Evolutionary conservation across 2,888 invertebrate genomes (phyloP).

Genomic region (Sceliomorpha sp.): DNA sequence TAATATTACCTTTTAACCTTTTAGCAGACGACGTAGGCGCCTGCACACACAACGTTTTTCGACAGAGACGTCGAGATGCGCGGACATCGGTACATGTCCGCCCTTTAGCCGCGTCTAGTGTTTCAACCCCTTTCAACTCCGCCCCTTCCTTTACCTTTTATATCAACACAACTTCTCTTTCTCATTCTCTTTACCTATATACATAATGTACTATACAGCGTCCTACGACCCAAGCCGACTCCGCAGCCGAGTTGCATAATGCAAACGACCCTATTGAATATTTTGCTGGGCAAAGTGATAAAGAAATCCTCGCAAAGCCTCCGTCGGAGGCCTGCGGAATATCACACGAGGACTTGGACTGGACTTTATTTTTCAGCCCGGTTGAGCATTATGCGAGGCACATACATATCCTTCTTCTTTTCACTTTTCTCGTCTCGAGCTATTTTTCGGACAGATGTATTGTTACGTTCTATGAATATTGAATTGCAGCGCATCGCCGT

Average conservation of each 20-base stretch:
- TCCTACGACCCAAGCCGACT: conserved; percentile 47
- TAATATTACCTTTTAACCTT: conserved; percentile 41
- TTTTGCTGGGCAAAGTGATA: conserved; percentile 72
- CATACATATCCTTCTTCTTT: conserved; percentile 43
- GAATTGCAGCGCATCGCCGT: no score
- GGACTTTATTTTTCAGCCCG: conserved; percentile 50
- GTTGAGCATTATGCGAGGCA: conserved; percentile 43
- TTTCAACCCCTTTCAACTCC: conserved; percentile 48
- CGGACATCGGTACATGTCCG: conserved; percentile 38
- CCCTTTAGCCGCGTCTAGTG: conserved; percentile 45
- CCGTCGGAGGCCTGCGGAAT: conserved; percentile 66
- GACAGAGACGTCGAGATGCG: conserved; percentile 25
- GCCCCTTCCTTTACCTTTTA: conserved; percentile 47
- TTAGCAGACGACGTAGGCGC: conserved; percentile 16
- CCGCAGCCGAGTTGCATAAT: conserved; percentile 70
- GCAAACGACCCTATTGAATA: conserved; percentile 74
- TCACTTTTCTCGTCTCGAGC: conserved; percentile 35
- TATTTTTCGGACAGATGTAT: no score
- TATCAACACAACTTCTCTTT: conserved; percentile 53
- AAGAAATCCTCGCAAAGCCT: conserved; percentile 71
- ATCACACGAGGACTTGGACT: conserved; percentile 56
- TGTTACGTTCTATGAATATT: no score
- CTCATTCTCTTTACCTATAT: conserved; percentile 54
- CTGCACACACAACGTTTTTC: conserved; percentile 17
- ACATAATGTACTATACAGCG: conserved; percentile 54